Percentiles rank a stretch among this genome's conserved stretches.
Evolutionary conservation across 1,140 invertebrate species (phyloP).

Genomic region (Triops longicaudatus): DNA sequence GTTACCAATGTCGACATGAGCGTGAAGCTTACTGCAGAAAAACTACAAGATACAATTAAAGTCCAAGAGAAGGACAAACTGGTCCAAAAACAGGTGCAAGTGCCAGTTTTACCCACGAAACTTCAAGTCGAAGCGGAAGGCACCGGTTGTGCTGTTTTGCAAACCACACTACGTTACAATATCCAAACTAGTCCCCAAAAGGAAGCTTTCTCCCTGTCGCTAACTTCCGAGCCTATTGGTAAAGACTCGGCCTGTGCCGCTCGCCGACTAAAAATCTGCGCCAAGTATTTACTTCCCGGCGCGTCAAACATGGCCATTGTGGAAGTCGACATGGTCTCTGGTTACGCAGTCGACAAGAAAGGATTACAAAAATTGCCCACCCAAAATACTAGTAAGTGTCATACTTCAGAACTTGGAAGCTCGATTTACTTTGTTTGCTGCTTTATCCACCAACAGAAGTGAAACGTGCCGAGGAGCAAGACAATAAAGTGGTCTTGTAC

Average conservation of each 20-base stretch:
- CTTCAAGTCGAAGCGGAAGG: constrained; percentile 46
- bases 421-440: not conserved
- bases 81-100: constrained; percentile 38
- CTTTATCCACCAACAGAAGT: constrained; percentile 30
- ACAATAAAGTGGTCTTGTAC: constrained; percentile 41
- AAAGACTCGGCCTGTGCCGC: constrained; percentile 35
- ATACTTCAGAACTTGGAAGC: not conserved
- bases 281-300: constrained; percentile 40
- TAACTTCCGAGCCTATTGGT: not conserved
- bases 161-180: constrained; percentile 50
- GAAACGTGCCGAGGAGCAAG: constrained; percentile 40
- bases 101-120: constrained; percentile 42
- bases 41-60: constrained; percentile 35
- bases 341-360: constrained; percentile 48
- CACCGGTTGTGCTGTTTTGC: constrained; percentile 45
- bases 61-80: constrained; percentile 43
- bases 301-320: constrained; percentile 55
- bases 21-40: constrained; percentile 38
- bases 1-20: constrained; percentile 39
- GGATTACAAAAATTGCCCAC: constrained; percentile 38
- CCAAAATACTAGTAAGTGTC: not conserved
- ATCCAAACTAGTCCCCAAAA: constrained; percentile 39
- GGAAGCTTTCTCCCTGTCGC: constrained; percentile 41
- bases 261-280: constrained; percentile 40
- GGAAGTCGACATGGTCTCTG: constrained; percentile 54